phyloP scores from a whole-genome alignment of 1,140 invertebrate genomes.

The Hycleus phaleratus region DNA sequence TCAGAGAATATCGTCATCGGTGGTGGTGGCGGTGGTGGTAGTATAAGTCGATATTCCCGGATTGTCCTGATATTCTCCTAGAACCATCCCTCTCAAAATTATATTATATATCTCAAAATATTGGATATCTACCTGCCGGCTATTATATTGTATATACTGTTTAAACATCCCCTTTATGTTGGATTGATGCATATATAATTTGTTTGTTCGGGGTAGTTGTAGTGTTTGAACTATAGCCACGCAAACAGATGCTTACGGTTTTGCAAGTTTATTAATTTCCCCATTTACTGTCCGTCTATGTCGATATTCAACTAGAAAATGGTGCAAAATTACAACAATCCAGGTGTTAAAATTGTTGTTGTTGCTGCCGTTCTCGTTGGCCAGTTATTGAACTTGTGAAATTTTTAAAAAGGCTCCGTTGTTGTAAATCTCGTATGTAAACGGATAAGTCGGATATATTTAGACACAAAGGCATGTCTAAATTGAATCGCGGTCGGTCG shows the following conservation, averaged over 20 bases:
- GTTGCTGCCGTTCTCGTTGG: not conserved
- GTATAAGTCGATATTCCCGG: constrained; percentile 29
- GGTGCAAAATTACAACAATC: too few species aligned
- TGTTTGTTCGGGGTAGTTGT: constrained; percentile 16
- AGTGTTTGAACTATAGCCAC: constrained; percentile 13
- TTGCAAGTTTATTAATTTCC: constrained; percentile 21
- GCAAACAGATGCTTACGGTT: constrained; percentile 20
- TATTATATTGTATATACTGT: too few species aligned
- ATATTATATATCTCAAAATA: too few species aligned
- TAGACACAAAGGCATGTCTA: constrained; percentile 23
- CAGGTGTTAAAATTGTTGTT: too few species aligned
- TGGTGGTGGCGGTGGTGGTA: too few species aligned
- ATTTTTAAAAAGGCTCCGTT: not conserved
- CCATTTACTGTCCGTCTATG: constrained; percentile 1
- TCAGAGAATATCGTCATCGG: not conserved
- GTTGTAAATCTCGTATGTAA: constrained; percentile 14
- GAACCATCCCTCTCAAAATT: constrained; percentile 5
- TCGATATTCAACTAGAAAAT: too few species aligned
- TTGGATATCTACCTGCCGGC: too few species aligned
- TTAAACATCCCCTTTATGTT: not conserved
- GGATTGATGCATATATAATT: constrained; percentile 27
- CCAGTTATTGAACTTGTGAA: constrained; percentile 8
- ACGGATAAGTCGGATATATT: constrained; percentile 19
- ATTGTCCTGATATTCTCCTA: constrained; percentile 27
- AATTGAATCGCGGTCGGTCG: constrained; percentile 13